Evolutionary conservation across 2,113 vertebrate genomes (phyloP).

Genomic region (Gadus macrocephalus): DNA sequence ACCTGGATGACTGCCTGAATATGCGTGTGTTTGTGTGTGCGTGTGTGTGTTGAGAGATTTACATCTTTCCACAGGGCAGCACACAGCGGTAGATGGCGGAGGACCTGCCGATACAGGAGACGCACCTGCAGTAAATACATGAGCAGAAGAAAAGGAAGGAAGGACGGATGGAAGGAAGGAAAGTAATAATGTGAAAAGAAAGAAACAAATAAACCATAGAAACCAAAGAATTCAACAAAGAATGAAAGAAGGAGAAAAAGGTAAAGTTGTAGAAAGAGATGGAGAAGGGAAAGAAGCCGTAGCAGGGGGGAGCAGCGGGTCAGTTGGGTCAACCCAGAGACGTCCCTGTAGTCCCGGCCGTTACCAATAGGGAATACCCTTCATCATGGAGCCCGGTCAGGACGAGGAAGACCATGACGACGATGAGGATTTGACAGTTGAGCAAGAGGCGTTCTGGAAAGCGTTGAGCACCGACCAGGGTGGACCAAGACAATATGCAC

Average conservation of each 20-base stretch:
- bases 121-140: conserved; percentile 72
- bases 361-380: no score
- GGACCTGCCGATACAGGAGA: conserved; percentile 88
- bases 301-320: conserved; percentile 7
- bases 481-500: no score
- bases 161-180: no score
- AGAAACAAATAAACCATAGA: background rate
- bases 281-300: conserved; percentile 1
- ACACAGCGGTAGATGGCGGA: conserved; percentile 90
- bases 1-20: background rate
- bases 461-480: no score
- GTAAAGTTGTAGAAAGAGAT: background rate
- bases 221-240: background rate
- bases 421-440: background rate
- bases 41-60: conserved; percentile 59
- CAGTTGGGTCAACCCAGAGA: conserved; percentile 10
- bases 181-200: background rate
- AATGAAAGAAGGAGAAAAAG: background rate
- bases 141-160: no score
- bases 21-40: background rate
- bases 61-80: conserved; percentile 98
- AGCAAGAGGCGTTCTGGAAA: no score
- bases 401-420: background rate
- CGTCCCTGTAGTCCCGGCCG: no score
- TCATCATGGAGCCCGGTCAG: no score